Conservation (phyloP, 53 echinoderm and acorn worm species). For the Antedon mediterranea region DNA sequence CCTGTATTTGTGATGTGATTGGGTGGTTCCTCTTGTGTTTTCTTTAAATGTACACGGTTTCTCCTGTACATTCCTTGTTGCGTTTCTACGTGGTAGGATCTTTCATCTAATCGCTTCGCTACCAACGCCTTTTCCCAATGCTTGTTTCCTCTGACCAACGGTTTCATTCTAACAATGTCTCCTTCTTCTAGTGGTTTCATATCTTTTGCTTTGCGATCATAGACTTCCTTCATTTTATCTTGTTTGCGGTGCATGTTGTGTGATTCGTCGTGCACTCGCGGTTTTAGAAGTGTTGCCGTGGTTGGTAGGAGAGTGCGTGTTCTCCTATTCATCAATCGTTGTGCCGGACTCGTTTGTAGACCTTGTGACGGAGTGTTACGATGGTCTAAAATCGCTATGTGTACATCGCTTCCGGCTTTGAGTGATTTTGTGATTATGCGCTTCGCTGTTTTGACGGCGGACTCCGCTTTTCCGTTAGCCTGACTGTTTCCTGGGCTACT, state of each 20-base stretch:
- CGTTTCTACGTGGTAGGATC: constrained; percentile 33
- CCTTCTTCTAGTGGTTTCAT: constrained; percentile 19
- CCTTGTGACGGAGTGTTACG: constrained; percentile 30
- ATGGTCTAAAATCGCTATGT: constrained; percentile 15
- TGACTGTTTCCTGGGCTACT: too few species aligned
- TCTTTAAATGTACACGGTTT: constrained; percentile 11
- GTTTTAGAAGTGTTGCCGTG: constrained; percentile 13
- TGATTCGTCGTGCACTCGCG: constrained; percentile 4
- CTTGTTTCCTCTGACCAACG: constrained; percentile 24
- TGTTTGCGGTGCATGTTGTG: constrained; percentile 8
- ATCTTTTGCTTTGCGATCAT: constrained; percentile 25
- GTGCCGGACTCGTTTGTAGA: constrained; percentile 12
- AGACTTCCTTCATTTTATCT: constrained; percentile 7
- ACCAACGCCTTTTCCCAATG: constrained; percentile 16
- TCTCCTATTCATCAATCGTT: constrained; percentile 28
- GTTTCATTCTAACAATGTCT: constrained; percentile 37
- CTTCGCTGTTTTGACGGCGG: background rate
- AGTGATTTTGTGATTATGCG: background rate
- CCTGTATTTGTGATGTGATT: too few species aligned
- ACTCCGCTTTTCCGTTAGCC: too few species aligned
- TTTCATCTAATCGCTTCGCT: constrained; percentile 15
- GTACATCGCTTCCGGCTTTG: background rate
- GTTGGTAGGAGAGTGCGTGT: constrained; percentile 34
- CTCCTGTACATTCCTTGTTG: constrained; percentile 12
- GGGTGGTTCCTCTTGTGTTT: background rate